A percentile compares a stretch with the other conserved stretches of the same genome.
phyloP scores from a whole-genome alignment of 2,113 vertebrate species.

The Eclectus roratus region DNA sequence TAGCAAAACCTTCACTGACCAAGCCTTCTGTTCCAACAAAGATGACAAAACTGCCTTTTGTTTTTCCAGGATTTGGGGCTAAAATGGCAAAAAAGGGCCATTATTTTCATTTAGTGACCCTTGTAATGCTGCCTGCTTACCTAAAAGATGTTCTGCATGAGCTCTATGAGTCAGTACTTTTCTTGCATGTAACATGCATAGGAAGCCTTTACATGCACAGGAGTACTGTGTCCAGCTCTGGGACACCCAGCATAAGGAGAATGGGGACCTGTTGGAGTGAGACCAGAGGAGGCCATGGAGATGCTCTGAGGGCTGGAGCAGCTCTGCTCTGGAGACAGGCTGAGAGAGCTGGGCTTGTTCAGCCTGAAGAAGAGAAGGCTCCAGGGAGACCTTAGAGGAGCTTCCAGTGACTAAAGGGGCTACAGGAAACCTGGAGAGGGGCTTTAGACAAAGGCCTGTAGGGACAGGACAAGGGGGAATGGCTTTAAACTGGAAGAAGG shows the following conservation, averaged over 20 bases:
- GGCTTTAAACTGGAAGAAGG: neutral
- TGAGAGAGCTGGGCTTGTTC: neutral
- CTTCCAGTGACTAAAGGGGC: neutral
- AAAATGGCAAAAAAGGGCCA: neutral
- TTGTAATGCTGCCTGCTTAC: neutral
- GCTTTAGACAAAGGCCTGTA: neutral
- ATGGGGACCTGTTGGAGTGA: neutral
- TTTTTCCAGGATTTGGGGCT: neutral
- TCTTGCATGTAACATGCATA: neutral
- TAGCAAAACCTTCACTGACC: neutral
- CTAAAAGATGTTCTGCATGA: neutral
- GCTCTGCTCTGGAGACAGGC: neutral
- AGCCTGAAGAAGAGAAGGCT: neutral
- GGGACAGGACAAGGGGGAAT: neutral
- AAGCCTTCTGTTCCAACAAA: constrained; percentile 7
- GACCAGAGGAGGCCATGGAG: neutral
- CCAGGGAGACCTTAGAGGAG: neutral
- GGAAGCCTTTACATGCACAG: constrained; percentile 4
- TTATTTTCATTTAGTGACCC: neutral
- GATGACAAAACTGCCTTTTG: neutral
- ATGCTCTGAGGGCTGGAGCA: neutral
- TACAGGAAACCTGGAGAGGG: neutral
- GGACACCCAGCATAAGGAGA: neutral
- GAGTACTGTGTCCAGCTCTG: neutral
- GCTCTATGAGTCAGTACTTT: constrained; percentile 2